phyloP scores from a whole-genome alignment of 37 sponge, comb jelly and placozoan genomes.

The Haliclona indistincta region DNA sequence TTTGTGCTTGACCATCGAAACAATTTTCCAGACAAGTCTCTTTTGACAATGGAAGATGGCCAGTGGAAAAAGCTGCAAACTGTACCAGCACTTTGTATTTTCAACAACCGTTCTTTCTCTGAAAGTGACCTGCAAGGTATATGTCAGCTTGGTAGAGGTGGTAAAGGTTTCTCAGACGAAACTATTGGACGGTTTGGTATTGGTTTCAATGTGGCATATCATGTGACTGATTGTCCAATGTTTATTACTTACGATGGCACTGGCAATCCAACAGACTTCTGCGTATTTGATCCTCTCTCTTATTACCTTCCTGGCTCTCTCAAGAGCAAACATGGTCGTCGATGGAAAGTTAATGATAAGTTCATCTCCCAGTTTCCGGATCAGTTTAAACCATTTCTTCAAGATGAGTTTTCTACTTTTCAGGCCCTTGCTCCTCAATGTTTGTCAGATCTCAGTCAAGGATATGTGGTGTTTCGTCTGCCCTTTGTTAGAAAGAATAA shows the following conservation, averaged over 20 bases:
- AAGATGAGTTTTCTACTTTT: slow-evolving; percentile 22
- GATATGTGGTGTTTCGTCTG: slow-evolving; percentile 56
- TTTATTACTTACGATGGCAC: slow-evolving; percentile 51
- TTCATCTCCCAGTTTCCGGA: slow-evolving; percentile 14
- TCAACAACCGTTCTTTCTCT: slow-evolving; percentile 71
- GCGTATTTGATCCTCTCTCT: slow-evolving; percentile 70
- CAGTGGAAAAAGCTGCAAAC: slow-evolving; percentile 56
- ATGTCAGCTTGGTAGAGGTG: slow-evolving; percentile 72
- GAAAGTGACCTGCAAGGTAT: slow-evolving; percentile 75
- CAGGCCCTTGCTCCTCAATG: neutral
- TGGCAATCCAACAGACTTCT: slow-evolving; percentile 53
- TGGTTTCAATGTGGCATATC: slow-evolving; percentile 88
- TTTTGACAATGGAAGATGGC: slow-evolving; percentile 29
- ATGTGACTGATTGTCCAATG: slow-evolving; percentile 83
- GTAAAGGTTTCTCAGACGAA: slow-evolving; percentile 53
- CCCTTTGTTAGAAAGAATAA: slow-evolving; percentile 34
- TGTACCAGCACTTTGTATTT: slow-evolving; percentile 62
- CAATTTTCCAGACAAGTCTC: slow-evolving; percentile 5
- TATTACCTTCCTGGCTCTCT: slow-evolving; percentile 4
- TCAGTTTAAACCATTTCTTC: slow-evolving; percentile 54
- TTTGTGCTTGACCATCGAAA: slow-evolving; percentile 64
- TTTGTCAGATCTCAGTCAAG: slow-evolving; percentile 25
- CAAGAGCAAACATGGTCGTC: slow-evolving; percentile 22
- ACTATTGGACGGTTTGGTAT: slow-evolving; percentile 85
- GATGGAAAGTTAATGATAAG: slow-evolving; percentile 16